Base-by-base conservation (phyloP, 2,888 invertebrate species). In the Strigamia crassipes region DNA sequence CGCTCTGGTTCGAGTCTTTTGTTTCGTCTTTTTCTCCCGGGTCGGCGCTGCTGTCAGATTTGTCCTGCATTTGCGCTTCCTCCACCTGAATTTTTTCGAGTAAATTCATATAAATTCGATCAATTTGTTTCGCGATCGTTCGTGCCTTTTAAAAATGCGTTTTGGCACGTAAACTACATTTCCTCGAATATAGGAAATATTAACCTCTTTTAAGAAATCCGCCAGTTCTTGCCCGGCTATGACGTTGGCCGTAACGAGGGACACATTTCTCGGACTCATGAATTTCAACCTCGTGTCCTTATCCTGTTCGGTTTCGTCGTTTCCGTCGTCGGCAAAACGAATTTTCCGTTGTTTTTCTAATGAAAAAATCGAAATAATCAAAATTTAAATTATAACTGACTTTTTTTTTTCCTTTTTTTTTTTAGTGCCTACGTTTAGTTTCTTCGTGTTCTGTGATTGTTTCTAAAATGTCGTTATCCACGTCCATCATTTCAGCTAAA, bases 211-310 rank as follows among this genome's bases (percentile, higher is more conserved):
- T 94, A 96, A 95, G 85, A 96, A 96, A 84, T 94, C 94, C 85
- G 96, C 96, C 23, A 96, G 94, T 86, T 96, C 95, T 89, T 96
- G 96, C 0, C 96, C 95, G 13, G 95, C 94, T 86, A 95, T 91
- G n/a, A 93, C 93, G 85, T 94, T 92, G 85, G 95, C 94, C 86
- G 96, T 95, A 42, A 96, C 87, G 0, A 93, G 84, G 0, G 87
- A 86, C 41, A 87, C 85, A 23, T 81, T 83, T 15, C 82, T 80
- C 12, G 23, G 31, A 21, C 23, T 27, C 83, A 84, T 83, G 80
- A 83, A 81, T 77, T 84, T 82, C 56, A 85, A 82, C 79, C 87
- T 85, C 10, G 88, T 85, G 27, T 89, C 89, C 78, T 87, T 87
- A 0, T 88, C 88, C 27, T 82, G 81, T 84, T 90, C 89, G 80